Evolutionary conservation across 2,113 vertebrate species (phyloP).

Genomic region (Neodon shergylaensis): DNA sequence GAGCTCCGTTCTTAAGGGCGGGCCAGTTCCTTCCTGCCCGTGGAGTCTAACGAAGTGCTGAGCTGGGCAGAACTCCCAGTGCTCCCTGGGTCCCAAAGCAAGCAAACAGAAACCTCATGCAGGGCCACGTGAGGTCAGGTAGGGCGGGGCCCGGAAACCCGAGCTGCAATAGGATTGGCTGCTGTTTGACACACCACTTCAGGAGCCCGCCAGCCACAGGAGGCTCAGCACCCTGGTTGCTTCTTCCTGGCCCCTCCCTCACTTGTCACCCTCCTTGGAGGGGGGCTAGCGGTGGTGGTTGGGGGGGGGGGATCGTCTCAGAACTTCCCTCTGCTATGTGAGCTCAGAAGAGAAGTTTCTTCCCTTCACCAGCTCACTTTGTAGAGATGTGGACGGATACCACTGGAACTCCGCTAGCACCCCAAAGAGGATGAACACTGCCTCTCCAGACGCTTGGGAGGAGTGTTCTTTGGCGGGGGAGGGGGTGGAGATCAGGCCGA

Average conservation of each 20-base stretch:
- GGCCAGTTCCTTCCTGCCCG: slow-evolving; percentile 74
- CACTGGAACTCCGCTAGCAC: neutral
- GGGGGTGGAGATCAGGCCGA: neutral
- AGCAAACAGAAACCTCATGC: slow-evolving; percentile 74
- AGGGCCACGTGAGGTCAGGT: slow-evolving; percentile 73
- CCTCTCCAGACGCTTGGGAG: neutral
- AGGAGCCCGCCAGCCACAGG: slow-evolving; percentile 44
- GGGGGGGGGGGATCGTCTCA: neutral
- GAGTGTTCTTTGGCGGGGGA: neutral
- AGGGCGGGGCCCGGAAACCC: neutral
- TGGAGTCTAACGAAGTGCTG: slow-evolving; percentile 68
- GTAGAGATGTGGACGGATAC: neutral
- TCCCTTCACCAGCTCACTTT: neutral
- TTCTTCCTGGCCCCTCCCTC: neutral
- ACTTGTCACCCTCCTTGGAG: slow-evolving; percentile 27
- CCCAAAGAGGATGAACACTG: neutral
- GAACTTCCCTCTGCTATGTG: slow-evolving; percentile 36
- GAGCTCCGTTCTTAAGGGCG: slow-evolving; percentile 57
- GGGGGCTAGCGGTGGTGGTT: neutral
- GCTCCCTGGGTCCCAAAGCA: slow-evolving; percentile 46
- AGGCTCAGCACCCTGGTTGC: neutral
- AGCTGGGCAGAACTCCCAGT: slow-evolving; percentile 76
- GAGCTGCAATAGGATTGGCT: slow-evolving; percentile 36
- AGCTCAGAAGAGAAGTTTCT: slow-evolving; percentile 58
- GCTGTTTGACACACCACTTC: slow-evolving; percentile 71